A percentile compares a stretch with the other conserved stretches of the same genome.
These are phyloP conservation scores for Volucella inanis DNA, from an alignment of 2,888 invertebrate species.

Conservation along the genomic window DNA sequence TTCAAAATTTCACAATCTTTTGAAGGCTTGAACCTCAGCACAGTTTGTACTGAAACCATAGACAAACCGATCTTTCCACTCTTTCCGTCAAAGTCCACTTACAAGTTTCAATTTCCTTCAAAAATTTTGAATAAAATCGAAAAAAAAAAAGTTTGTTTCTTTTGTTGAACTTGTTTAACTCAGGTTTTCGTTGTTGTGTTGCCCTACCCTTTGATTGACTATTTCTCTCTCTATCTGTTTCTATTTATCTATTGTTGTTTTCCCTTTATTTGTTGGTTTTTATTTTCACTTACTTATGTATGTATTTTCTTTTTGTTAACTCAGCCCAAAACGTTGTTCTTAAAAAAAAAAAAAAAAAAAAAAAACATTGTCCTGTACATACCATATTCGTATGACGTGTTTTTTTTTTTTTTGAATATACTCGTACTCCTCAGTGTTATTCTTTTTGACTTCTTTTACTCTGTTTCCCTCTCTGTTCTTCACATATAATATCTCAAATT, in stretches of 20 bases:
- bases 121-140: neutral
- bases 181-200: conserved; percentile 62
- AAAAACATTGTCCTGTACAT: conserved; percentile 35
- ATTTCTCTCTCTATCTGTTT: conserved; percentile 37
- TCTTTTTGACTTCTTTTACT: conserved; percentile 18
- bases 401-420: conserved; percentile 19
- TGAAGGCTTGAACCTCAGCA: no score
- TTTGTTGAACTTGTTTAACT: conserved; percentile 25
- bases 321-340: conserved; percentile 19
- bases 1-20: no score
- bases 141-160: conserved; percentile 42
- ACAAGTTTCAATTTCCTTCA: neutral
- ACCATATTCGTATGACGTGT: conserved; percentile 30
- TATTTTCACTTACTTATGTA: neutral
- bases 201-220: conserved; percentile 46
- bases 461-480: conserved; percentile 4
- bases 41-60: no score
- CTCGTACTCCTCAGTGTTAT: conserved; percentile 26
- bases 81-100: conserved; percentile 19
- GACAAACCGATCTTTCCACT: neutral
- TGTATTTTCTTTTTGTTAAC: neutral
- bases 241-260: neutral
- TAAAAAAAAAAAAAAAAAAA: neutral
- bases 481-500: neutral
- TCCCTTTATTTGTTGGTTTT: neutral